These are phyloP conservation scores for Athripsodes cinereus DNA, from an alignment of 2,888 invertebrate species.

Conservation along the genomic window DNA sequence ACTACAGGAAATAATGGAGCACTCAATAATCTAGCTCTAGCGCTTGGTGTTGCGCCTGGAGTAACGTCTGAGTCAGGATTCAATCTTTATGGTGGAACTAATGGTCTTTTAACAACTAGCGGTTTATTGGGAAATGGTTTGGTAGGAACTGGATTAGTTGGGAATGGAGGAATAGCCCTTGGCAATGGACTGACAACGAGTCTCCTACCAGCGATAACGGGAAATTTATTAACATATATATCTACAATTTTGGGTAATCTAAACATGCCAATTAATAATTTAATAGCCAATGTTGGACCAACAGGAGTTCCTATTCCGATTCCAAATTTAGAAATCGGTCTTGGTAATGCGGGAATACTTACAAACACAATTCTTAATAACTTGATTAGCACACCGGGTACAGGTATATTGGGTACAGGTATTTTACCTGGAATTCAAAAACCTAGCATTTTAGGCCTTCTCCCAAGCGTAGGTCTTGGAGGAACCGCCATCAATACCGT, in stretches of 20 bases:
- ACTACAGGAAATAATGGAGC: too few species aligned
- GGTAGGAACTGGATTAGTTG: too few species aligned
- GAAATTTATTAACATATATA: neutral
- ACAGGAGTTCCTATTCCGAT: neutral
- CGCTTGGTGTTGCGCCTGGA: neutral
- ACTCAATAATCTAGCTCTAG: too few species aligned
- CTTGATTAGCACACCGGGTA: too few species aligned
- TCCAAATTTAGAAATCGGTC: neutral
- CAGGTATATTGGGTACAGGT: neutral
- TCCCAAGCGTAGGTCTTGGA: slow-evolving; percentile 8
- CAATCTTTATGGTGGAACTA: neutral
- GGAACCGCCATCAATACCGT: too few species aligned
- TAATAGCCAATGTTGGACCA: neutral
- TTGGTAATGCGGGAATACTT: neutral
- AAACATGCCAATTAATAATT: neutral
- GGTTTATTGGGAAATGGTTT: too few species aligned
- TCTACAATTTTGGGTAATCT: neutral
- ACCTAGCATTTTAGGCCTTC: slow-evolving; percentile 3
- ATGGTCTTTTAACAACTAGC: too few species aligned
- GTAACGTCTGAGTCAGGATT: neutral
- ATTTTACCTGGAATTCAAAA: neutral
- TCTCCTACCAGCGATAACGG: neutral
- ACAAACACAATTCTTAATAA: too few species aligned
- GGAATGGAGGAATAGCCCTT: too few species aligned
- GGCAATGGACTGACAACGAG: neutral